Evolutionary conservation across 2,888 invertebrate genomes (phyloP), one percentile per base, ranked within the genome.

Genomic region (Nymphalis c-album): DNA sequence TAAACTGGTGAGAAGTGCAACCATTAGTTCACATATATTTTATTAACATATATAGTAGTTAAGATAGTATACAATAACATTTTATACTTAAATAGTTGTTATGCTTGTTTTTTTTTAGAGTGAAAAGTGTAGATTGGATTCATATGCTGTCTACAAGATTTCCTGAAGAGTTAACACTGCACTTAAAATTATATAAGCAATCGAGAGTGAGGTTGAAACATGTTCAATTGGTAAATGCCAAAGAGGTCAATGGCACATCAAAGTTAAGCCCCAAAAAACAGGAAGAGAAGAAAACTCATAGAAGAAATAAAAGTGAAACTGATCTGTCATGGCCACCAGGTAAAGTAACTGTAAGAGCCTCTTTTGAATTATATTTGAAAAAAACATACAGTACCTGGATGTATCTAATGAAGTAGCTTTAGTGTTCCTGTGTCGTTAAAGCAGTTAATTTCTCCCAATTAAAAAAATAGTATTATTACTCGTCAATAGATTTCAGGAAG

Each of bases 61-160:
- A 4, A 4, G 4, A 4, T 40, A 13, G 13, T 40, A 0, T 40
- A 40, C 4, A 13, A 40, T 13, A 26, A 26, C 3, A 7, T 20
- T 20, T 20, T 20, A 18, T 18, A 50, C 4, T 20, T 50, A 20
- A 10, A 1, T 50, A 20, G 13, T 13, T 31, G 17, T 53, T 16
- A 22, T 26, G 26, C 7, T 53, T 53, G 7, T 22, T 53, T 2
- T 26, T 5, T 8, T 84, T 59, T 77, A 92, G 92, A 79, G 84
- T 97, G 58, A 97, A 97, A 93, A 95, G 96, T 81, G 96, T 98
- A 17, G 97, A 98, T 85, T 97, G 98, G 97, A 96, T 97, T 77
- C 96, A 97, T 48, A 96, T 97, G 78, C 93, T 98, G 69, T 97
- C 98, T 22, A 96, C 96, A 46, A 94, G 95, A 72, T 93, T 98